phyloP scores from a whole-genome alignment of 92 coral and sea anemone species.

The Hydrozoanthus gracilis region DNA sequence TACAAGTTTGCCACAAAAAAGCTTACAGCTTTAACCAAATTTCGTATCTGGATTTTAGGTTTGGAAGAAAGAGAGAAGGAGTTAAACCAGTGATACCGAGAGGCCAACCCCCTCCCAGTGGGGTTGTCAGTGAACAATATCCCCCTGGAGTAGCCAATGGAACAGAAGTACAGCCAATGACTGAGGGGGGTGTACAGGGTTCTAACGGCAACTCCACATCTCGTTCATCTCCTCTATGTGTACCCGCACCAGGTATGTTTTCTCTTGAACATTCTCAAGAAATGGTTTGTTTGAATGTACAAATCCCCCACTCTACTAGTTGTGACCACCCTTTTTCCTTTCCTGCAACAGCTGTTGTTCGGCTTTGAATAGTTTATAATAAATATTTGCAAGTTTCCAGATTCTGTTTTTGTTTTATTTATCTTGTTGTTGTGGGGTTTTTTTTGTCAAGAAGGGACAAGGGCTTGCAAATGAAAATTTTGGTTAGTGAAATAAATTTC shows the following conservation, averaged over 20 bases:
- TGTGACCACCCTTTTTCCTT: too few species aligned
- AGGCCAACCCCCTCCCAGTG: slow-evolving; percentile 51
- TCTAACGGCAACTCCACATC: slow-evolving; percentile 5
- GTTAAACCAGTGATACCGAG: slow-evolving; percentile 66
- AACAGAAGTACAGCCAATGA: slow-evolving; percentile 44
- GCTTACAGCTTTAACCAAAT: not conserved
- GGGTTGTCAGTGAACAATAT: slow-evolving; percentile 65
- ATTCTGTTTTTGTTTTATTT: too few species aligned
- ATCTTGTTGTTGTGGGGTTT: too few species aligned
- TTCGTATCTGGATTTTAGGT: slow-evolving; percentile 51
- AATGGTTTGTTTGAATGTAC: too few species aligned
- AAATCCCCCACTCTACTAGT: too few species aligned
- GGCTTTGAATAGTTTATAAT: too few species aligned
- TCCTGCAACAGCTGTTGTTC: too few species aligned
- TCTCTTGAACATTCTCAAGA: too few species aligned
- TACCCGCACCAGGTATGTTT: slow-evolving; percentile 20
- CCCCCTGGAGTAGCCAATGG: slow-evolving; percentile 64
- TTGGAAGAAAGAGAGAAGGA: slow-evolving; percentile 58
- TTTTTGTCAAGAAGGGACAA: too few species aligned
- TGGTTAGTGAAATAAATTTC: too few species aligned
- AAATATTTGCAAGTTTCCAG: too few species aligned
- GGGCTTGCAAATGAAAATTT: too few species aligned
- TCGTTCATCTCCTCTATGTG: slow-evolving; percentile 37
- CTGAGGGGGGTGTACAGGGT: slow-evolving; percentile 35
- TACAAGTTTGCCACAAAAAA: not conserved